A percentile compares a stretch with the other conserved stretches of the same genome.
Evolutionary conservation across 2,797 vertebrate species (phyloP).

Genomic region (Rhabdomys pumilio): DNA sequence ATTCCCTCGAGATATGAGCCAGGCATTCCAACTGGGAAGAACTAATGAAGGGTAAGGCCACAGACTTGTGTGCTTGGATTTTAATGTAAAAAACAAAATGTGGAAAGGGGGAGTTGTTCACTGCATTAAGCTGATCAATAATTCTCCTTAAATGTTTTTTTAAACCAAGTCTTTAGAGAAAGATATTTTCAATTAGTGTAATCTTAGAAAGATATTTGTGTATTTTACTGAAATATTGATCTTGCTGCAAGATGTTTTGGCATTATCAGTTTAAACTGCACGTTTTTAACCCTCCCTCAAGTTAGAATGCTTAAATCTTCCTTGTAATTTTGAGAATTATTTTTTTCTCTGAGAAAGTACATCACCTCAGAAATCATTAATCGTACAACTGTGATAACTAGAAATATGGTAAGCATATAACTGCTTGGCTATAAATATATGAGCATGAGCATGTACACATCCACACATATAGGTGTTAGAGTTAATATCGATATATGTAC

Average conservation of each 20-base stretch:
- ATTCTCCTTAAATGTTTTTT: constrained; percentile 47
- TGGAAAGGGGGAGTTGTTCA: constrained; percentile 63
- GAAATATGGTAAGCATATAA: constrained; percentile 8
- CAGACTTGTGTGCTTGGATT: constrained; percentile 20
- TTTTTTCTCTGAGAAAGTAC: not conserved
- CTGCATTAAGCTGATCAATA: constrained; percentile 81
- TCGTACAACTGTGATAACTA: not conserved
- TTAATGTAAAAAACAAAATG: constrained; percentile 63
- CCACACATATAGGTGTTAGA: not conserved
- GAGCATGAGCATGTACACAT: not conserved
- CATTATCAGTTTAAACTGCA: constrained; percentile 2
- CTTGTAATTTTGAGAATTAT: constrained; percentile 15
- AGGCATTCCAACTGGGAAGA: constrained; percentile 88
- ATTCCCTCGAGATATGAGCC: constrained; percentile 88
- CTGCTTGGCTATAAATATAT: not conserved
- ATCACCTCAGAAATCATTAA: not conserved
- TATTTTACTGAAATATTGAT: constrained; percentile 62
- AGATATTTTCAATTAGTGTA: constrained; percentile 65
- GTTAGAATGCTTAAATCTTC: not conserved
- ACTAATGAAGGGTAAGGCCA: constrained; percentile 86
- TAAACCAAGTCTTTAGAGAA: constrained; percentile 54
- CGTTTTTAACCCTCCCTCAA: constrained; percentile 53
- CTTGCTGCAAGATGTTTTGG: constrained; percentile 47
- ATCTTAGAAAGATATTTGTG: constrained; percentile 38
- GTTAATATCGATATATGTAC: not conserved